Base-by-base conservation (phyloP, 1,140 invertebrate genomes). In the Tribolium madens region DNA sequence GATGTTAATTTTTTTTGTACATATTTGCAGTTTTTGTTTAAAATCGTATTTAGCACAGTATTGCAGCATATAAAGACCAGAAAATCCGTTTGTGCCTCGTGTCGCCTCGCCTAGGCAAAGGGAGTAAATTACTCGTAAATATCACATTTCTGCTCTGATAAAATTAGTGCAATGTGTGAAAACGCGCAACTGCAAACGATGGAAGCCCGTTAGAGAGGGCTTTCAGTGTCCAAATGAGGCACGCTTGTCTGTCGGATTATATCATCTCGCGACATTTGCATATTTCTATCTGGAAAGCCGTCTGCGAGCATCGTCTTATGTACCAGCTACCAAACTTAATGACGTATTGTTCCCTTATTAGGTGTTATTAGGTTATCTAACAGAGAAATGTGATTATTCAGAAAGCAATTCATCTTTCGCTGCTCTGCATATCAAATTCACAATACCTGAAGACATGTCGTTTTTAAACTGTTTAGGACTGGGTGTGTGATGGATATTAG, bases 271-370 rank as follows among this genome's bases (percentile, higher is more conserved):
- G 68, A 46, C 69, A 80, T 80, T 80, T 80, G 60, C 79, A 80
- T 80, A 80, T 80, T 80, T 80, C 79, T 36, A 80, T 31, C 73
- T 52, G 48, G 60, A 26, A 76, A 52, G 48, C 47, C 53, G 50
- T 53, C 48, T 73, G 33, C 15, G 36, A 77, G 52, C 75, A 72
- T 76, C 78, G 70, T 79, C 78, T 79, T 79, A 73, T 48, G 71
- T 77, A 74, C 53, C 73, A 79, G 75, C 78, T 76, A 77, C 78
- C 75, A 48, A 76, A 79, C 72, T 79, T 79, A 79, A 79, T 79
- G 78, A 79, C 71, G 75, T 77, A 79, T 79, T 79, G 78, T 79
- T 79, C 75, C 70, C 75, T 79, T 79, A 79, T 79, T 79, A 79
- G 64, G 71, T 53, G 70, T 79, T 78, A 78, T 78, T 78, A 78